Evolutionary conservation across 2,113 vertebrate genomes (phyloP).

Genomic region (Atherinomorus stipes): DNA sequence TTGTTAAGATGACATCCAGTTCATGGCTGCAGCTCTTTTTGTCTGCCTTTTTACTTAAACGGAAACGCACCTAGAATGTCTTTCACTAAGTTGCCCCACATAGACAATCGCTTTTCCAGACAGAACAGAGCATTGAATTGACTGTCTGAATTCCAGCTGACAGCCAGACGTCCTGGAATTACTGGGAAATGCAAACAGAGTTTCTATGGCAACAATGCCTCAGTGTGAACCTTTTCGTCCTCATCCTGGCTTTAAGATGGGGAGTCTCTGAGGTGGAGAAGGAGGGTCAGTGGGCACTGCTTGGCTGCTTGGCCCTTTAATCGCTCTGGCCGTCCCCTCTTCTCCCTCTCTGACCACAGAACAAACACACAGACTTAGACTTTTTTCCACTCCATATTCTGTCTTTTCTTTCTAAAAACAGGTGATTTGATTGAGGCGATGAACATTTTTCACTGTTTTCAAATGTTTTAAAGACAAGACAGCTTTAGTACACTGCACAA

Average conservation of each 20-base stretch:
- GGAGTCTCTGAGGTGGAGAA: constrained; percentile 40
- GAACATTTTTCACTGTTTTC: no score
- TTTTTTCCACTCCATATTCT: no score
- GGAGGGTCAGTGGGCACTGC: neutral
- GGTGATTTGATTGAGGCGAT: no score
- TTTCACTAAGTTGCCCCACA: constrained; percentile 68
- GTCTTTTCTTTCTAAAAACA: no score
- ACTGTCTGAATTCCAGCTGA: constrained; percentile 80
- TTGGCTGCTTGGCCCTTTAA: no score
- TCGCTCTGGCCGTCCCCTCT: constrained; percentile 31
- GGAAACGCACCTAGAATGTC: constrained; percentile 74
- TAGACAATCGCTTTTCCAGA: constrained; percentile 75
- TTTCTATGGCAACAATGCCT: constrained; percentile 80
- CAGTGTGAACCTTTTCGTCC: constrained; percentile 70
- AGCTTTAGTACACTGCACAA: no score
- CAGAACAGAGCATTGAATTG: constrained; percentile 64
- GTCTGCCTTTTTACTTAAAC: constrained; percentile 64
- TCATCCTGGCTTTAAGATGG: constrained; percentile 44
- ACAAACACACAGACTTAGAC: no score
- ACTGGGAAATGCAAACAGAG: constrained; percentile 87
- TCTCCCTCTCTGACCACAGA: neutral
- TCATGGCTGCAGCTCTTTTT: constrained; percentile 38
- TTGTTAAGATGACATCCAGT: constrained; percentile 43
- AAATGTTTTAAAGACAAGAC: no score
- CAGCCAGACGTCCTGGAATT: constrained; percentile 73